Percentiles rank a stretch among this genome's conserved stretches.
Evolutionary conservation across 2,113 vertebrate species (phyloP).

Genomic region (Lepidothrix coronata): DNA sequence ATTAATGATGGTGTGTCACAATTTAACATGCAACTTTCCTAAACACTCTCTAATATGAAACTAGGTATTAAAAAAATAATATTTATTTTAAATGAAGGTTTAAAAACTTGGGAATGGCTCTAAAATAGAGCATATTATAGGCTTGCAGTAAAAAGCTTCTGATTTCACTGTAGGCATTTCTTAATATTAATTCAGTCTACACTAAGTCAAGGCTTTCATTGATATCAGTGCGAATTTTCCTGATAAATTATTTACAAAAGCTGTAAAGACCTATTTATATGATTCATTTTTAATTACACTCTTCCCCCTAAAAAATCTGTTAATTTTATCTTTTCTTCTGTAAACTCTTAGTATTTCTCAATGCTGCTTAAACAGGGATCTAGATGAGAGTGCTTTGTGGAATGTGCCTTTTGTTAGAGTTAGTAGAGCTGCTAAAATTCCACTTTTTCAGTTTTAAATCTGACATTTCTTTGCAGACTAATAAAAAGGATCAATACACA

Average conservation of each 20-base stretch:
- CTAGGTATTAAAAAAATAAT: neutral
- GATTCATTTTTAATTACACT: neutral
- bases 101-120: neutral
- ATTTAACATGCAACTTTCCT: neutral
- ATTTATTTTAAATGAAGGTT: neutral
- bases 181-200: neutral
- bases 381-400: neutral
- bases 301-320: rapidly evolving
- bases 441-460: neutral
- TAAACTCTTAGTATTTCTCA: neutral
- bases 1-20: neutral
- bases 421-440: neutral
- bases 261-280: neutral
- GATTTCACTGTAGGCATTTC: neutral
- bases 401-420: neutral
- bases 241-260: neutral
- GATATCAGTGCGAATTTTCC: neutral
- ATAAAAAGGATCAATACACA: neutral
- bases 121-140: neutral
- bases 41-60: neutral
- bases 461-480: neutral
- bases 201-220: neutral
- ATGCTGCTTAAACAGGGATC: neutral
- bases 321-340: neutral
- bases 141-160: neutral